Base-by-base conservation (phyloP, 2,797 vertebrate genomes). In the Molossus alvarezi region DNA sequence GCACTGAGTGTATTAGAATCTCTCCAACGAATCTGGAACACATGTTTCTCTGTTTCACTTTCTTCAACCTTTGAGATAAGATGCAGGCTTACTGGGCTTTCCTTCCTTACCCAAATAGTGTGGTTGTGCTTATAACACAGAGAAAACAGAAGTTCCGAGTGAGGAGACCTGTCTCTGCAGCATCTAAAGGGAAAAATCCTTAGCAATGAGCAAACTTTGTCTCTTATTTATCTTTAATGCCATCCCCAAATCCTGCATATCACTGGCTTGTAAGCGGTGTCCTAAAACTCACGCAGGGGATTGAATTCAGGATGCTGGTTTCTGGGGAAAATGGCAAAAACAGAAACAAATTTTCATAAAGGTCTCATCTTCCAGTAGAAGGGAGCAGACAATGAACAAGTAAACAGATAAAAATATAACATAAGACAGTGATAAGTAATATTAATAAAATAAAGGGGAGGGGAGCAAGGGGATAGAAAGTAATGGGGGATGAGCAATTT, bases 271-370 rank as follows among this genome's bases (percentile, higher is more conserved):
- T 64, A 60, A 88, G 23, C 88, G n/a, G 33, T 11, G 10, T 88
- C 12, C 29, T 69, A 23, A 53, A 72, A 75, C 18, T 81, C 55
- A 85, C 60, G 77, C 12, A 76, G 51, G 81, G 71, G 80, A 57
- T 18, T 88, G 73, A 90, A 72, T 73, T 81, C 48, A 57, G 84
- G n/a, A 77, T 93, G 17, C 58, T 45, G 17, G 1, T 73, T 93
- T 88, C 69, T 86, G 37, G 64, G 58, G 84, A 95, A 95, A 58
- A 88, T 1, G 57, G 90, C 91, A 93, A 83, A 86, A 87, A 94
- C 60, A 15, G 80, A 79, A 91, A 94, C 58, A 71, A n/a, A 88
- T 55, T 92, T 21, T 37, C 53, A 64, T 71, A 71, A 80, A 80
- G 60, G 18, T 79, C 33, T 69, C 94, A 88, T 55, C 20, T 79